Percentiles rank a stretch among this genome's conserved stretches.
Evolutionary conservation across 30 jellyfish, hydroid and myxozoan genomes (phyloP).

Genomic region (Turritopsis dohrnii): DNA sequence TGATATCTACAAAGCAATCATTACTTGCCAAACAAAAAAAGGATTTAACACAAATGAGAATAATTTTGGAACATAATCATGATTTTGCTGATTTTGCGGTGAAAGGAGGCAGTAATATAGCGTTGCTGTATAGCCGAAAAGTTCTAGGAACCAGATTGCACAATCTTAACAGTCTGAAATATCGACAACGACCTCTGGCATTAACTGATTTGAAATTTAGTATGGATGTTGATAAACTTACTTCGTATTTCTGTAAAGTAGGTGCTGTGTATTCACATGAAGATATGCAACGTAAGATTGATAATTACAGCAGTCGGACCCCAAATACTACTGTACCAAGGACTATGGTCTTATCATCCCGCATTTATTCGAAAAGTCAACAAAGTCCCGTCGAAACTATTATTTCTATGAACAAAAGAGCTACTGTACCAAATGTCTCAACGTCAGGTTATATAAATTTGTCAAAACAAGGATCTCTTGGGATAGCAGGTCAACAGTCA

Average conservation of each 20-base stretch:
- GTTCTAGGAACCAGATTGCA: constrained; percentile 88
- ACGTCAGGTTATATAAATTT: constrained; percentile 28
- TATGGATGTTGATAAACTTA: constrained; percentile 74
- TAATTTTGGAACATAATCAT: constrained; percentile 81
- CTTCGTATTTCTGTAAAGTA: constrained; percentile 50
- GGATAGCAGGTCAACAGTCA: constrained; percentile 27
- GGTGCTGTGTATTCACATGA: constrained; percentile 94
- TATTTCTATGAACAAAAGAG: constrained; percentile 62
- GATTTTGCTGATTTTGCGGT: constrained; percentile 97
- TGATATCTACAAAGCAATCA: constrained; percentile 61
- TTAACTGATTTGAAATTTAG: constrained; percentile 60
- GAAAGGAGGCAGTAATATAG: constrained; percentile 89
- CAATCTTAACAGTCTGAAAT: constrained; percentile 79
- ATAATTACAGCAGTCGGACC: constrained; percentile 37
- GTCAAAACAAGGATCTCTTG: constrained; percentile 41
- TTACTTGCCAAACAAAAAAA: constrained; percentile 78
- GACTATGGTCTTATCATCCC: constrained; percentile 1
- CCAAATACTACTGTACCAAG: constrained; percentile 5
- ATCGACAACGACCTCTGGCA: constrained; percentile 89
- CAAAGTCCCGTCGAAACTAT: constrained; percentile 68
- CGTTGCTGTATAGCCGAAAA: constrained; percentile 82
- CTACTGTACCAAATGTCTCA: constrained; percentile 33
- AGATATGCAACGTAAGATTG: constrained; percentile 79
- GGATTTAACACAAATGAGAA: constrained; percentile 92
- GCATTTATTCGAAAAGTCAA: background rate